Evolutionary conservation across 2,113 vertebrate species (phyloP), one percentile per base, ranked within the genome.

Genomic region (Lathamus discolor): DNA sequence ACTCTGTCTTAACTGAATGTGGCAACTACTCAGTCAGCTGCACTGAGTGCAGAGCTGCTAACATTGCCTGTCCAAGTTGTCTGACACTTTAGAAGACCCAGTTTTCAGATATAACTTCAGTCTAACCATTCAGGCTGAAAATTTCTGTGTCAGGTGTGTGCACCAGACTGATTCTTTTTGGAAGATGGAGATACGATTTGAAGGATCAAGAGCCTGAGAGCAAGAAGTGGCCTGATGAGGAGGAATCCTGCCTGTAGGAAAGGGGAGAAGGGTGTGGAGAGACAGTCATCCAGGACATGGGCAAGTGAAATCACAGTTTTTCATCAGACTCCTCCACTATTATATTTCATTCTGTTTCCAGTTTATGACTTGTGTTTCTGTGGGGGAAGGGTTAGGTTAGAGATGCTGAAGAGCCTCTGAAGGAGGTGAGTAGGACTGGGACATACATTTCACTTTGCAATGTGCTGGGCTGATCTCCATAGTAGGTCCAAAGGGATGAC

Each of bases 101-200:
- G 57, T 66, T 96, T 95, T 88, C 83, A 68, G 77, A 35, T 27
- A 66, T 79, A 93, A 84, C 62, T 92, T 96, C 81, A 91, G 20
- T 63, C 54, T 82, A 91, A 73, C 37, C 69, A 33, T 46, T 66
- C 77, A 84, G 61, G 95, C 95, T 89, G 86, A 96, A 96, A 93
- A 92, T 84, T 73, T 89, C 80, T 12, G 0, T 61, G 90, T 84
- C 96, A 93, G 74, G 48, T 91, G 48, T 67, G 23, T 59, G 49
- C 83, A 84, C 37, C 66, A 93, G 62, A 49, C 52, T 87, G 48
- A 54, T 75, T 13, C 72, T 75, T 59, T 95, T 72, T 90, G 35
- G 74, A 79, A 84, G 83, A 94, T 12, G 29, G 52, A 92, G 86
- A 93, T 86, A 79, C 0, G 16, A 86, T 76, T 80, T 96, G 95